Conservation (phyloP, 2,797 vertebrate species). For the Cichlasoma orientale region DNA sequence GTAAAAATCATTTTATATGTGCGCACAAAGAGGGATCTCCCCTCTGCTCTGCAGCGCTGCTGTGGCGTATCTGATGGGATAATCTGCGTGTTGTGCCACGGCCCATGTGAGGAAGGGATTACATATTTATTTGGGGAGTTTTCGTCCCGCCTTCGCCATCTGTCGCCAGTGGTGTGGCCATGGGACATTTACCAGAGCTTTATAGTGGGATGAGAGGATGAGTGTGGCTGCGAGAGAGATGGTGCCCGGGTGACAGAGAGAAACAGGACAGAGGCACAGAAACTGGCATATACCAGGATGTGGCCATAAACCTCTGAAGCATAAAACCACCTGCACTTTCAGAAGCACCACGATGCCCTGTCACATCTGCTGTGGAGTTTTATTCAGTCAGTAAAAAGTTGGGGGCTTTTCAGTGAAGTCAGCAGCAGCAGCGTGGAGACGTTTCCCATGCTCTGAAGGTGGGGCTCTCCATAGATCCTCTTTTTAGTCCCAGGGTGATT, state of each 20-base stretch:
- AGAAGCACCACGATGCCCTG: not conserved
- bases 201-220: conserved; percentile 16
- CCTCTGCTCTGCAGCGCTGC: conserved; percentile 25
- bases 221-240: conserved; percentile 5
- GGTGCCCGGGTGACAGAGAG: not conserved
- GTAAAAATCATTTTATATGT: conserved; percentile 12
- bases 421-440: not conserved
- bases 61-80: conserved; percentile 59
- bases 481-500: conserved; percentile 41
- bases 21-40: conserved; percentile 21
- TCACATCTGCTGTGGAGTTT: not conserved
- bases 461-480: not conserved
- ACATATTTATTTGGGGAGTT: conserved; percentile 79
- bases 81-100: conserved; percentile 63
- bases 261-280: not conserved
- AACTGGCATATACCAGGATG: not conserved
- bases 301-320: not conserved
- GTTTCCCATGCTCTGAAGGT: conserved; percentile 20
- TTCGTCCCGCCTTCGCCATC: conserved; percentile 78
- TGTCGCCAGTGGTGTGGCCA: conserved; percentile 59
- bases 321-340: not conserved
- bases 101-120: conserved; percentile 80
- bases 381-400: not conserved
- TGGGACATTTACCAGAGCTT: conserved; percentile 51
- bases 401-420: not conserved